A percentile compares a stretch with the other conserved stretches of the same genome.
Conservation (phyloP, 1,140 invertebrate species). For the Eufriesea mexicana region DNA sequence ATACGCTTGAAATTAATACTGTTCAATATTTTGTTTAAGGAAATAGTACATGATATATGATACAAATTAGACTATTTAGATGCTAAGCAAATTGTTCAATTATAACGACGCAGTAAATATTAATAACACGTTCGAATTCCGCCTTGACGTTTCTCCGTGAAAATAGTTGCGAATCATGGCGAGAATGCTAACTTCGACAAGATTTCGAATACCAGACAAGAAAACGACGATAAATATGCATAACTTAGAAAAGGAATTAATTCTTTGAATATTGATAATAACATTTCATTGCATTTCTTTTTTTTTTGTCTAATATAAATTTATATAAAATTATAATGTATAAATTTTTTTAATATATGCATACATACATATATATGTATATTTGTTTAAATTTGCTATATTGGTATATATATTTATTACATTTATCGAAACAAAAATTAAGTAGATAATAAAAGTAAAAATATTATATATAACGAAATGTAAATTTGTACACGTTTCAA, state of each 20-base stretch:
- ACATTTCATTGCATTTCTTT: not conserved
- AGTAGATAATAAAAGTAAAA: too few relatives aligned
- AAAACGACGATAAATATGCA: too few relatives aligned
- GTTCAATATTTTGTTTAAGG: not conserved
- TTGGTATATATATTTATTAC: too few relatives aligned
- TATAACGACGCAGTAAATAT: not conserved
- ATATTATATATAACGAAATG: too few relatives aligned
- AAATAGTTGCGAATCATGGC: not conserved
- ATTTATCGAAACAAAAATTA: too few relatives aligned
- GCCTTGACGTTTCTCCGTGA: not conserved
- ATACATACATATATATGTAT: too few relatives aligned
- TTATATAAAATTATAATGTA: not conserved
- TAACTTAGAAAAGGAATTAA: not conserved
- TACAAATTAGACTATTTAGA: not conserved
- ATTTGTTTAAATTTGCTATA: too few relatives aligned
- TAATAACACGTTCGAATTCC: not conserved
- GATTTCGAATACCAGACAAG: not conserved
- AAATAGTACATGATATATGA: not conserved
- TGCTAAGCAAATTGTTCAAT: not conserved
- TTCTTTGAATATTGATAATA: not conserved
- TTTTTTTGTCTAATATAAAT: not conserved
- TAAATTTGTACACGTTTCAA: too few relatives aligned
- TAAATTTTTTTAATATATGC: too few relatives aligned
- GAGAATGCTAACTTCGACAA: not conserved
- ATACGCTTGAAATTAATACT: not conserved